A percentile compares a stretch with the other conserved stretches of the same genome.
These are phyloP conservation scores for Tachyglossus aculeatus DNA, from an alignment of 2,797 vertebrate species.

Conservation along the genomic window DNA sequence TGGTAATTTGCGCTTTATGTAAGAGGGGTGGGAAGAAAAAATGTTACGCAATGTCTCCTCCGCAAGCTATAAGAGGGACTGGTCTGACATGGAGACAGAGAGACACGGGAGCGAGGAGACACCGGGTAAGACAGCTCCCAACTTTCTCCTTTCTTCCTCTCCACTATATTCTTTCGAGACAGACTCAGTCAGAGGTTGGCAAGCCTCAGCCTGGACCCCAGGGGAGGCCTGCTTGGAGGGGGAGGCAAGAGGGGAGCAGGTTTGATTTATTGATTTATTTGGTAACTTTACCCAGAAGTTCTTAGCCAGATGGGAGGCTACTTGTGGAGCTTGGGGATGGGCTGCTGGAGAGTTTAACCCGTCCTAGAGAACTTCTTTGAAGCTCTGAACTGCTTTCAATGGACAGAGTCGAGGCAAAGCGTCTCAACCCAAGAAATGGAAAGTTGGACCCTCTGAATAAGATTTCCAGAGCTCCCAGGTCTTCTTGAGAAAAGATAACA, in stretches of 20 bases:
- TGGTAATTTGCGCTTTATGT: not conserved
- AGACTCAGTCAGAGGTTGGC: not conserved
- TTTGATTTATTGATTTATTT: not conserved
- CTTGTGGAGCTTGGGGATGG: not conserved
- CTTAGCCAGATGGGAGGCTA: not conserved
- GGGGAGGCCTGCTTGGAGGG: constrained; percentile 22
- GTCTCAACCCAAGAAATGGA: too few relatives aligned
- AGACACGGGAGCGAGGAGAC: not conserved
- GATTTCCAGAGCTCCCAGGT: too few relatives aligned
- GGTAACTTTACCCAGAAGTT: not conserved
- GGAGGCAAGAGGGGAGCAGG: not conserved
- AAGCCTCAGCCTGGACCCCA: not conserved
- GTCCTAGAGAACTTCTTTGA: not conserved
- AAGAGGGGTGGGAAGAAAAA: not conserved
- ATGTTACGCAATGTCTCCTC: constrained; percentile 45
- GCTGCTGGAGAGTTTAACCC: not conserved
- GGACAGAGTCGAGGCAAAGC: too few relatives aligned
- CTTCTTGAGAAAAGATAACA: too few relatives aligned
- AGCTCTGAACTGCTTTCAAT: not conserved
- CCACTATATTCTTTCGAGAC: not conserved
- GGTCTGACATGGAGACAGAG: constrained; percentile 46
- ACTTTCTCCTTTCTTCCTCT: not conserved
- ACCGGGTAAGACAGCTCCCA: constrained; percentile 32
- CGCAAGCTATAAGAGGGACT: constrained; percentile 46
- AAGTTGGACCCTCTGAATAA: too few relatives aligned